Evolutionary conservation across 2,888 invertebrate species (phyloP).

Genomic region (Corbicula japonica): DNA sequence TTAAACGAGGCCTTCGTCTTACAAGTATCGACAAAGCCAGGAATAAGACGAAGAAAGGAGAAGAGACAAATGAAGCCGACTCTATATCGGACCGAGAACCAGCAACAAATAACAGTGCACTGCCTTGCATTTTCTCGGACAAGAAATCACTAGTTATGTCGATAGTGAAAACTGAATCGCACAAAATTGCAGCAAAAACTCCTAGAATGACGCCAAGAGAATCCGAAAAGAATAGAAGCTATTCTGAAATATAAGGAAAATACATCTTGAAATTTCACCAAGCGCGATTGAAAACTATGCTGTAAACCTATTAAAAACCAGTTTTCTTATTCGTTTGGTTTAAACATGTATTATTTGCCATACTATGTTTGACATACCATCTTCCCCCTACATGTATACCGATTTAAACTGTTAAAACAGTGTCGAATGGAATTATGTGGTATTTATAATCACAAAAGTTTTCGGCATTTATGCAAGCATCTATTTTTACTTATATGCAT

Average conservation of each 20-base stretch:
- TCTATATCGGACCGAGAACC: background rate
- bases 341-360: too few relatives aligned
- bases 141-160: conserved; percentile 10
- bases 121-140: conserved; percentile 19
- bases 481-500: too few relatives aligned
- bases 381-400: too few relatives aligned
- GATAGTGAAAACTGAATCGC: background rate
- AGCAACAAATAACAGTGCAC: background rate
- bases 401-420: too few relatives aligned
- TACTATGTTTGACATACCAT: too few relatives aligned
- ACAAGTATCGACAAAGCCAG: conserved; percentile 21
- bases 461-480: too few relatives aligned
- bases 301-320: too few relatives aligned
- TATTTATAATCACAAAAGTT: too few relatives aligned
- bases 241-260: conserved; percentile 48
- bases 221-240: conserved; percentile 18
- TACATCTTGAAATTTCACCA: too few relatives aligned
- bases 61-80: background rate
- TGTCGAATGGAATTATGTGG: too few relatives aligned
- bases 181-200: background rate
- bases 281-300: too few relatives aligned
- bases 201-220: background rate
- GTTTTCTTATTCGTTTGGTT: too few relatives aligned
- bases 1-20: conserved; percentile 54
- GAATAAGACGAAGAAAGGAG: background rate